phyloP scores from a whole-genome alignment of 1,140 invertebrate genomes.

The Brachionus manjavacas region DNA sequence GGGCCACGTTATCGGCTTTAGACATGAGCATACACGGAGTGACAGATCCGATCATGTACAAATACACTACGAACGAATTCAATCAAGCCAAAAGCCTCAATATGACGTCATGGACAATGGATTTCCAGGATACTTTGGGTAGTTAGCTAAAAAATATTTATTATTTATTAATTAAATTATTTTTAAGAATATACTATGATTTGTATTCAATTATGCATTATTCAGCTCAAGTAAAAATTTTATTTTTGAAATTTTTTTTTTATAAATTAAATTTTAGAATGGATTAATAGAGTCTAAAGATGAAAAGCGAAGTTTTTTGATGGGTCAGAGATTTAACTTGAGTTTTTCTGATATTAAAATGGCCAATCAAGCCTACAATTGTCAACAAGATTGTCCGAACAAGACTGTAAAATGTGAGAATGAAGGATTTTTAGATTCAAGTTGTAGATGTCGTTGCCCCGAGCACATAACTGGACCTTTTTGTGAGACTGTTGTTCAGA shows the following conservation, averaged over 20 bases:
- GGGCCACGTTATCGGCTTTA: conserved; percentile 65
- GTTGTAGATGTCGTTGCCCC: conserved; percentile 25
- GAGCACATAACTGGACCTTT: conserved; percentile 33
- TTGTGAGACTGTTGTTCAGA: conserved; percentile 11
- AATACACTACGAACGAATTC: conserved; percentile 49
- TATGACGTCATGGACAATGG: conserved; percentile 34
- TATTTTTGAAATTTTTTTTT: not conserved
- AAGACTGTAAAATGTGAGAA: not conserved
- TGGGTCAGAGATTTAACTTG: conserved; percentile 46
- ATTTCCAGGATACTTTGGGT: conserved; percentile 42
- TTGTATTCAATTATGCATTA: conserved; percentile 47
- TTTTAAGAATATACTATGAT: conserved; percentile 44
- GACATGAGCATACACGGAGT: conserved; percentile 51
- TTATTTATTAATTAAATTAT: not conserved
- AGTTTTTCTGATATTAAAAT: conserved; percentile 48
- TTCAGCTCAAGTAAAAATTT: conserved; percentile 39
- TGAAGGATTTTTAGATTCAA: conserved; percentile 32
- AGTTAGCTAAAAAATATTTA: not conserved
- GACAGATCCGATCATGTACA: conserved; percentile 51
- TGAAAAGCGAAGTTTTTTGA: conserved; percentile 43
- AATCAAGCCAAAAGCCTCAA: not conserved
- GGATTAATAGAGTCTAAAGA: conserved; percentile 43
- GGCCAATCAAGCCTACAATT: conserved; percentile 49
- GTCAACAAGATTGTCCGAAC: conserved; percentile 29
- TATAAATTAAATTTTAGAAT: not conserved